phyloP scores from a whole-genome alignment of 2,888 invertebrate species.

The Galerucella calmariensis region DNA sequence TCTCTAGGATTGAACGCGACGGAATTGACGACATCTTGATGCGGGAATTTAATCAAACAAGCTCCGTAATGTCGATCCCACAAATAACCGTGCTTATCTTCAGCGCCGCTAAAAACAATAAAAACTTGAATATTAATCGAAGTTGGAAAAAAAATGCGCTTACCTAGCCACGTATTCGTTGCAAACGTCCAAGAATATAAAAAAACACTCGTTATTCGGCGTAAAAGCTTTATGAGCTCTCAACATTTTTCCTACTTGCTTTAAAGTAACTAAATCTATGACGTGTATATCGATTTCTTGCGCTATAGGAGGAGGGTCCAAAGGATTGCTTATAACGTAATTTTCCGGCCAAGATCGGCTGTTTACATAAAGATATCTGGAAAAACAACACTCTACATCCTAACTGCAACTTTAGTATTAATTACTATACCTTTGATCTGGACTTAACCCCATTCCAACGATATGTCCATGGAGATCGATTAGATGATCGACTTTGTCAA shows the following conservation, averaged over 20 bases:
- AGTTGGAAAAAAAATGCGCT: no score
- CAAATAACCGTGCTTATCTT: conserved; percentile 83
- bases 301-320: conserved; percentile 85
- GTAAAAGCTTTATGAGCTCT: conserved; percentile 85
- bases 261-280: conserved; percentile 81
- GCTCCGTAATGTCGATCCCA: conserved; percentile 89
- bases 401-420: no score
- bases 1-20: conserved; percentile 87
- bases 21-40: conserved; percentile 84
- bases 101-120: conserved; percentile 76
- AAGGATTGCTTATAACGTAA: conserved; percentile 78
- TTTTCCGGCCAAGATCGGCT: conserved; percentile 84
- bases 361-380: conserved; percentile 83
- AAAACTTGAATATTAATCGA: no score
- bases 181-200: conserved; percentile 86
- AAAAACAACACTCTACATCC: conserved; percentile 49
- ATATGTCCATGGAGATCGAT: conserved; percentile 89
- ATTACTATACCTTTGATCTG: conserved; percentile 80
- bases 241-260: conserved; percentile 81
- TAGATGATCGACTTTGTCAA: conserved; percentile 81
- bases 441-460: conserved; percentile 87
- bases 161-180: conserved; percentile 86
- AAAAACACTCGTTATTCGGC: conserved; percentile 86
- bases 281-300: conserved; percentile 90
- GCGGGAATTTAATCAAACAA: conserved; percentile 79